Evolutionary conservation across 2,797 vertebrate species (phyloP).

Genomic region (Phylloscopus collybita): DNA sequence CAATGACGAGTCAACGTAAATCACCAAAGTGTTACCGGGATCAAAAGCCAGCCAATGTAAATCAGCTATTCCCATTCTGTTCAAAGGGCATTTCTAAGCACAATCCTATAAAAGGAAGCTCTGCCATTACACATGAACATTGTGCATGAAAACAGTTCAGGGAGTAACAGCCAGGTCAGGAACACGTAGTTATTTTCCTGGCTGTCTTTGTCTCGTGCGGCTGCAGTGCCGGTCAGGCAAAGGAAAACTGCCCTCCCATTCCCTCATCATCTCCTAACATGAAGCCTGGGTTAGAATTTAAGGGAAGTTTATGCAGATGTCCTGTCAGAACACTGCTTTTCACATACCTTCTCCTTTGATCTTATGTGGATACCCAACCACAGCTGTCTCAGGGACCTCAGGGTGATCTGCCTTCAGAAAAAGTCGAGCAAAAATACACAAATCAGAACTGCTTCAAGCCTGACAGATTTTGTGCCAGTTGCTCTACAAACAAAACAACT

Average conservation of each 20-base stretch:
- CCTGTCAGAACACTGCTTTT: not conserved
- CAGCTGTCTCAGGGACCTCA: constrained; percentile 90
- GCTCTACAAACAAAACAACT: not conserved
- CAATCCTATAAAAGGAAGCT: not conserved
- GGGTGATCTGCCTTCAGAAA: constrained; percentile 85
- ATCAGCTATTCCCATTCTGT: not conserved
- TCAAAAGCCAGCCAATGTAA: not conserved
- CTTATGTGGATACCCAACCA: constrained; percentile 88
- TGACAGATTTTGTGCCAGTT: not conserved
- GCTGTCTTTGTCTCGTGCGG: not conserved
- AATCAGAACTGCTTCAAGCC: not conserved
- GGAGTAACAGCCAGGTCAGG: not conserved
- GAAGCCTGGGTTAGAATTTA: not conserved
- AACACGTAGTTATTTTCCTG: not conserved
- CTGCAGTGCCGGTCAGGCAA: not conserved
- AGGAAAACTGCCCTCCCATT: not conserved
- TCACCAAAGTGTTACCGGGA: not conserved
- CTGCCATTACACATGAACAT: not conserved
- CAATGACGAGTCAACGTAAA: not conserved
- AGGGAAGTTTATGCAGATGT: not conserved
- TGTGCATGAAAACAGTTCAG: not conserved
- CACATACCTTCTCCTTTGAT: constrained; percentile 94
- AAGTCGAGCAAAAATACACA: not conserved
- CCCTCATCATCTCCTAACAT: not conserved
- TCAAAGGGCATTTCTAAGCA: not conserved